phyloP scores from a whole-genome alignment of 2,113 vertebrate species.

The Chrysochloris asiatica region DNA sequence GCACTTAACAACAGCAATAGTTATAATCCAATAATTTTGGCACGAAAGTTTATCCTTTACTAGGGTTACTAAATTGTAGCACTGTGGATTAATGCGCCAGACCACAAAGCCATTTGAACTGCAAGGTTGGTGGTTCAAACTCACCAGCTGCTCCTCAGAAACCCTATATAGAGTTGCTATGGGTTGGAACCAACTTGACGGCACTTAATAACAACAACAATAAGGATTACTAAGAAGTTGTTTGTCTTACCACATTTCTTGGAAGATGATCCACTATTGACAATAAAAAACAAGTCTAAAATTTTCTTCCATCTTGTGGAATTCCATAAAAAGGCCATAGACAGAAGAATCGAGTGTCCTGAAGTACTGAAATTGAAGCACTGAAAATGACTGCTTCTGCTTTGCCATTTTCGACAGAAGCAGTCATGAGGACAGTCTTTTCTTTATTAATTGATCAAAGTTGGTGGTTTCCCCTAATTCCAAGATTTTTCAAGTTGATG shows the following conservation, averaged over 20 bases:
- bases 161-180: too few relatives aligned
- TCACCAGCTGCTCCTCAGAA: too few relatives aligned
- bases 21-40: not conserved
- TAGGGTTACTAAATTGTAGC: not conserved
- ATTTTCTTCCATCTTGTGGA: not conserved
- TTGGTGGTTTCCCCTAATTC: not conserved
- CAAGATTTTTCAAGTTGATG: not conserved
- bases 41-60: not conserved
- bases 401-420: not conserved
- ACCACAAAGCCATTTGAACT: too few relatives aligned
- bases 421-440: not conserved
- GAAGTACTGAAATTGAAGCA: not conserved
- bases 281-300: not conserved
- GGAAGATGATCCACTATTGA: not conserved
- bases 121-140: too few relatives aligned
- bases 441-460: not conserved
- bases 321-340: not conserved
- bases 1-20: too few relatives aligned
- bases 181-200: too few relatives aligned
- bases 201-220: too few relatives aligned
- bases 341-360: not conserved
- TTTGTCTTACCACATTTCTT: not conserved
- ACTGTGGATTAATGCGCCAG: too few relatives aligned
- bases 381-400: not conserved
- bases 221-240: too few relatives aligned